Evolutionary conservation across 2,113 vertebrate genomes (phyloP).

Genomic region (Carlito syrichta): DNA sequence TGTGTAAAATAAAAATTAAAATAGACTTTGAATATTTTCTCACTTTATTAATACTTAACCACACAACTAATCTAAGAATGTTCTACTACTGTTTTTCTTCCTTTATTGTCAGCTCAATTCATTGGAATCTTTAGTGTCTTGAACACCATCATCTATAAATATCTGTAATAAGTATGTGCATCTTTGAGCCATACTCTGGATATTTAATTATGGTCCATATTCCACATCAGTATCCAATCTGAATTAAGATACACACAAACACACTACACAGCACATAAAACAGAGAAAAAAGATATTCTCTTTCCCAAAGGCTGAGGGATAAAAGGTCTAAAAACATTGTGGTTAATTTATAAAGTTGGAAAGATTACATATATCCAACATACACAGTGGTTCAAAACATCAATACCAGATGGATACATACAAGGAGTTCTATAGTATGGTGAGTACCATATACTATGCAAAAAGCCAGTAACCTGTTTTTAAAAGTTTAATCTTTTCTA

Average conservation of each 20-base stretch:
- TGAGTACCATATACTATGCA: conserved; percentile 75
- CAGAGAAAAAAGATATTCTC: not conserved
- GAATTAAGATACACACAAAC: not conserved
- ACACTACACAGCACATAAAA: not conserved
- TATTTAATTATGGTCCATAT: not conserved
- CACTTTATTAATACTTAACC: conserved; percentile 40
- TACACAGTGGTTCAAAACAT: not conserved
- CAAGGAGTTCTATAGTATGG: not conserved
- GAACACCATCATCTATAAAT: not conserved
- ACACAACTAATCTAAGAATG: not conserved
- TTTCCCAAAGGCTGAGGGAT: not conserved
- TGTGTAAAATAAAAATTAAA: conserved; percentile 52
- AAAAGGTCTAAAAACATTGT: not conserved
- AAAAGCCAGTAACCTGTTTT: conserved; percentile 51
- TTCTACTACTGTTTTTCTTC: not conserved
- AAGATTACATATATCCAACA: not conserved
- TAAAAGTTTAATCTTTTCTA: not conserved
- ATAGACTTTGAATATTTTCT: conserved; percentile 29
- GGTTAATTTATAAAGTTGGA: not conserved
- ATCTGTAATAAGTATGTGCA: not conserved
- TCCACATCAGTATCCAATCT: not conserved
- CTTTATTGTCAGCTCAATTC: not conserved
- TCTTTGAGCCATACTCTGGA: not conserved
- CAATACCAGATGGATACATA: not conserved
- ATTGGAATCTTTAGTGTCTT: not conserved